Evolutionary conservation across 2,888 invertebrate genomes (phyloP).

Genomic region (Nesidiocoris tenuis): DNA sequence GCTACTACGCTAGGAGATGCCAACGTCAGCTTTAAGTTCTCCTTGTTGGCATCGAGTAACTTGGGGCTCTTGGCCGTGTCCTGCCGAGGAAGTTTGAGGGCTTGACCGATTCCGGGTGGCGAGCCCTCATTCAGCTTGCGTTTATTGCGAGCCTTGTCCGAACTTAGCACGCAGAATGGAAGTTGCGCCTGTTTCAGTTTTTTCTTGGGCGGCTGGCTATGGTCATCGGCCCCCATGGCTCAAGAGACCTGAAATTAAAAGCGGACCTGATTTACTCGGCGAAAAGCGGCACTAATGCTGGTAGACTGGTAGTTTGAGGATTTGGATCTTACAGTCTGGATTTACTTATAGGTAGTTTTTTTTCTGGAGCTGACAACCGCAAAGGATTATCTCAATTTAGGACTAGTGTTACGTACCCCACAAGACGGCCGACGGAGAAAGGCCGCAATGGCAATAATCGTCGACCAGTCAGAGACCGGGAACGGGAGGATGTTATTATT

Average conservation of each 20-base stretch:
- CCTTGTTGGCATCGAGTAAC: constrained; percentile 5
- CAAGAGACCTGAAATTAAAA: background rate
- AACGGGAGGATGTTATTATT: too few relatives aligned
- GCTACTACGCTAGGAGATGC: background rate
- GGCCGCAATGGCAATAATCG: too few relatives aligned
- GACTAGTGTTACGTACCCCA: too few relatives aligned
- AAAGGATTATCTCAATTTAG: too few relatives aligned
- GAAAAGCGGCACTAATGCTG: too few relatives aligned
- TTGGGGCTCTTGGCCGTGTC: constrained; percentile 2
- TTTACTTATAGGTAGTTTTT: too few relatives aligned
- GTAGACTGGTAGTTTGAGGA: too few relatives aligned
- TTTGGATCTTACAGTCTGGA: too few relatives aligned
- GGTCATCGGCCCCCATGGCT: constrained; percentile 43
- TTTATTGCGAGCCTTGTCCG: constrained; percentile 14
- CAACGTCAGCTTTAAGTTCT: constrained; percentile 11
- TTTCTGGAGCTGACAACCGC: too few relatives aligned
- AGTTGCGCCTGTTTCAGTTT: constrained; percentile 61
- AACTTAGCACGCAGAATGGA: constrained; percentile 58
- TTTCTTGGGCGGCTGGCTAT: constrained; percentile 57
- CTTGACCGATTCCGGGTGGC: constrained; percentile 1
- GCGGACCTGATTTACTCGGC: too few relatives aligned
- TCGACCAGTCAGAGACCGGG: too few relatives aligned
- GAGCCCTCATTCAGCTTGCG: constrained; percentile 25
- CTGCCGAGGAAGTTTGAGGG: constrained; percentile 15
- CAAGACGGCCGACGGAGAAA: too few relatives aligned